Percentiles rank a stretch among this genome's conserved stretches.
Evolutionary conservation across 1,140 invertebrate genomes (phyloP).

Genomic region (Lineus longissimus): DNA sequence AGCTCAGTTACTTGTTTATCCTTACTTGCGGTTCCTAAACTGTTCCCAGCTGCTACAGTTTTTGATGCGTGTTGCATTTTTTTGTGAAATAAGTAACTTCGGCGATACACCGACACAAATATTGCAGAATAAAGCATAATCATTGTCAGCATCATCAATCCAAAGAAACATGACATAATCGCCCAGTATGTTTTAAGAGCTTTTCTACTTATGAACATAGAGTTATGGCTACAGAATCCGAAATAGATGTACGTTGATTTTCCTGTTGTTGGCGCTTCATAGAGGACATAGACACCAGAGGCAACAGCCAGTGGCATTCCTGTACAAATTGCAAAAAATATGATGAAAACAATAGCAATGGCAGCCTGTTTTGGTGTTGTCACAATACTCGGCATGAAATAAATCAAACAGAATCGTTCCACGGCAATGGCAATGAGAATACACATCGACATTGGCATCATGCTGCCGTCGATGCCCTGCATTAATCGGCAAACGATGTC

Average conservation of each 20-base stretch:
- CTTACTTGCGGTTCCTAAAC: no score
- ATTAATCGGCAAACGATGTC: conserved; percentile 31
- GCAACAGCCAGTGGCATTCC: conserved; percentile 28
- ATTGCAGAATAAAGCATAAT: conserved; percentile 29
- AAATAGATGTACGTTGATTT: conserved; percentile 9
- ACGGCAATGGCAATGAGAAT: conserved; percentile 33
- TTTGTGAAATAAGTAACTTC: conserved; percentile 6
- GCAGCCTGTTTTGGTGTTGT: conserved; percentile 17
- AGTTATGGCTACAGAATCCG: conserved; percentile 26
- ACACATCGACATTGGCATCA: conserved; percentile 31
- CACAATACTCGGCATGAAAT: conserved; percentile 14
- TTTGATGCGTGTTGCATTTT: no score
- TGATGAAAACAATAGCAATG: conserved; percentile 21
- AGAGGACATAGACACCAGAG: conserved; percentile 25
- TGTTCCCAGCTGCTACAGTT: no score
- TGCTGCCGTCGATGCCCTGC: conserved; percentile 25
- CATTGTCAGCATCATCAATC: conserved; percentile 25
- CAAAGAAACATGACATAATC: conserved; percentile 26
- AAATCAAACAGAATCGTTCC: conserved; percentile 36
- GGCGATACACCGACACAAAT: conserved; percentile 29
- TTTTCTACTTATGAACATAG: conserved; percentile 16
- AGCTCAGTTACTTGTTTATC: no score
- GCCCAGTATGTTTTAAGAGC: conserved; percentile 28
- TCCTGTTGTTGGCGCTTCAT: conserved; percentile 1
- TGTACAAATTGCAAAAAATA: conserved; percentile 19